These are phyloP conservation scores for Vanessa tameamea DNA, from an alignment of 1,140 invertebrate genomes.

Conservation along the genomic window DNA sequence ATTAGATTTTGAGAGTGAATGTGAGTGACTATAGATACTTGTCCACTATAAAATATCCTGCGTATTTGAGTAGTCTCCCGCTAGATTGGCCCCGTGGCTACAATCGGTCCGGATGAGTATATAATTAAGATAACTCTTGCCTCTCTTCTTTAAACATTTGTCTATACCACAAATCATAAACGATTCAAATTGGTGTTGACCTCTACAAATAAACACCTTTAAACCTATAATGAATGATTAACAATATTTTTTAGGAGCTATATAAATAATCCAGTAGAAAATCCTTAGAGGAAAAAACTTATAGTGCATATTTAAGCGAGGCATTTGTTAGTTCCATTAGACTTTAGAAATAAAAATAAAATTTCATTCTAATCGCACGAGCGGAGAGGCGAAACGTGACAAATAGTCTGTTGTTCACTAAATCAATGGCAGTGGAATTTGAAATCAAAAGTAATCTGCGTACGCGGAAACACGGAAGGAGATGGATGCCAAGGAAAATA, in stretches of 20 bases:
- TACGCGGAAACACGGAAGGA: conserved; percentile 70
- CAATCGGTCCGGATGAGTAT: too few relatives aligned
- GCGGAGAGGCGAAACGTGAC: conserved; percentile 26
- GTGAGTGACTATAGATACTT: too few relatives aligned
- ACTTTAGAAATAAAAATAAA: conserved; percentile 20
- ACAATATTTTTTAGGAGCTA: neutral
- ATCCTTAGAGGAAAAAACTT: conserved; percentile 1
- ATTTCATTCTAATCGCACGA: conserved; percentile 22
- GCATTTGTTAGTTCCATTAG: neutral
- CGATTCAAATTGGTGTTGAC: too few relatives aligned
- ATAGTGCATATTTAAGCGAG: conserved; percentile 9
- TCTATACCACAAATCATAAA: too few relatives aligned
- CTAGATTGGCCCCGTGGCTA: too few relatives aligned
- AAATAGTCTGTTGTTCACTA: conserved; percentile 55
- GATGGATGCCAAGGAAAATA: conserved; percentile 78
- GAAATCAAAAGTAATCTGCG: conserved; percentile 77
- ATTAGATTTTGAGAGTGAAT: too few relatives aligned
- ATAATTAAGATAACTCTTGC: too few relatives aligned
- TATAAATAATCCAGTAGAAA: neutral
- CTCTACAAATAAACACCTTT: neutral
- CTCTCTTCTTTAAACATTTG: too few relatives aligned
- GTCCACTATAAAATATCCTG: too few relatives aligned
- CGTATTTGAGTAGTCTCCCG: too few relatives aligned
- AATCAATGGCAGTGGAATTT: conserved; percentile 71
- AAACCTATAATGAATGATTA: neutral